Percentiles rank a stretch among this genome's conserved stretches.
Conservation (phyloP, 2,888 invertebrate species). For the Micoletzkya japonica region DNA sequence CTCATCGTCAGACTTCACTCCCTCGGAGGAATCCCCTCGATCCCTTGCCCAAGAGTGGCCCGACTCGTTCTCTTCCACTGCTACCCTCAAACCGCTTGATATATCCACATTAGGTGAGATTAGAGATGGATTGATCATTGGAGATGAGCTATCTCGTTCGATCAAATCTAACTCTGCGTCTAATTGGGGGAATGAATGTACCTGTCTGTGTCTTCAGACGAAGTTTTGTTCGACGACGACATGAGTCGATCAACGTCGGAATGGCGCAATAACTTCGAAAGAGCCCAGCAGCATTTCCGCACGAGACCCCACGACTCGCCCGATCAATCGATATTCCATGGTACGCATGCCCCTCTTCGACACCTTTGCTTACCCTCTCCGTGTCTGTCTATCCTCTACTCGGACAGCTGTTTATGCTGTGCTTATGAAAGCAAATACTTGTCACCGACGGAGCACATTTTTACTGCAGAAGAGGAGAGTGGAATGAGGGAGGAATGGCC, state of each 20-base stretch:
- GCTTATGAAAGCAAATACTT: too few species aligned
- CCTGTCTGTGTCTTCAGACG: constrained; percentile 7
- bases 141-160: neutral
- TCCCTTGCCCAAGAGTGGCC: too few species aligned
- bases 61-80: constrained; percentile 12
- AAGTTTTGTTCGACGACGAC: constrained; percentile 42
- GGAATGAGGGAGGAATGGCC: too few species aligned
- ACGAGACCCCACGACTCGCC: constrained; percentile 6
- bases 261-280: constrained; percentile 51
- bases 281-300: constrained; percentile 20
- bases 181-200: neutral
- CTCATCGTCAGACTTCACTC: neutral
- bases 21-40: constrained; percentile 16
- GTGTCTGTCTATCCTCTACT: neutral
- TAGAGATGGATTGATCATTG: too few species aligned
- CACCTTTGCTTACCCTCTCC: neutral
- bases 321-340: neutral
- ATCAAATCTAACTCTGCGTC: neutral
- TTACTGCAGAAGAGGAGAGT: too few species aligned
- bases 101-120: too few species aligned
- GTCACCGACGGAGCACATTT: too few species aligned
- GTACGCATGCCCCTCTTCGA: neutral
- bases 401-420: too few species aligned
- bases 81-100: constrained; percentile 8
- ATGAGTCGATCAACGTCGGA: constrained; percentile 54